Base-by-base conservation (phyloP, 1,140 invertebrate species). In the Lerema accius region DNA sequence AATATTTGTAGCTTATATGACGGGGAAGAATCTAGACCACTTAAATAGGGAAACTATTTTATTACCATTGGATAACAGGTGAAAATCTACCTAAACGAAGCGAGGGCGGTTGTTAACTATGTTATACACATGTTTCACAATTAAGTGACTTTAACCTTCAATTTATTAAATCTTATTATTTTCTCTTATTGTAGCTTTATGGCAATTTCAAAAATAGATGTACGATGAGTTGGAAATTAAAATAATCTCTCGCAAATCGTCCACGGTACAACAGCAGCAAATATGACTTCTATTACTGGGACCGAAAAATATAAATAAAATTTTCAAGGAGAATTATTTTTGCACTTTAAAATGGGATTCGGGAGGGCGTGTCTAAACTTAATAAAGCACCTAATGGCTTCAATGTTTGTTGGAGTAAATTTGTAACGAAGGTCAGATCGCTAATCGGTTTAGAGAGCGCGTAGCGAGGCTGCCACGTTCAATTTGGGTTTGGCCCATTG, bases 381-480 rank as follows among this genome's bases (percentile, higher is more conserved):
- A 55, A 55, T 55, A 55, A 55, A 55, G 51, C 51, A 42, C 19
- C 15, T 55, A 55, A 55, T 55, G 19, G 35, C 35, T 37, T 16
- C 50, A 39, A 53, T 53, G 51, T 55, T 55, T 55, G 51, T 40
- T 55, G 19, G 39, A 55, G 37, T 17, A 23, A 40, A 40, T 19
- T 55, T 35, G 50, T 39, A 37, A 23, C n/a, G 50, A 42, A 55
- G 51, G 51, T 55, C 51, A 55, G 39, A 55, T 55, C 28, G 51
- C 39, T 55, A 55, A 55, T 55, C 37, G 51, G 51, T 42, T 55
- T 53, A 53, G 15, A 19, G 50, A 35, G 50, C 19, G 28, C 11
- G 14, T 14, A 55, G 37, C 19, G 9, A 32, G 28, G 10, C 53
- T 56, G 53, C 53, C 53, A 16, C 53, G 19, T 43, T 32, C 40